phyloP scores from a whole-genome alignment of 2,888 invertebrate species.

The Polyommatus icarus region DNA sequence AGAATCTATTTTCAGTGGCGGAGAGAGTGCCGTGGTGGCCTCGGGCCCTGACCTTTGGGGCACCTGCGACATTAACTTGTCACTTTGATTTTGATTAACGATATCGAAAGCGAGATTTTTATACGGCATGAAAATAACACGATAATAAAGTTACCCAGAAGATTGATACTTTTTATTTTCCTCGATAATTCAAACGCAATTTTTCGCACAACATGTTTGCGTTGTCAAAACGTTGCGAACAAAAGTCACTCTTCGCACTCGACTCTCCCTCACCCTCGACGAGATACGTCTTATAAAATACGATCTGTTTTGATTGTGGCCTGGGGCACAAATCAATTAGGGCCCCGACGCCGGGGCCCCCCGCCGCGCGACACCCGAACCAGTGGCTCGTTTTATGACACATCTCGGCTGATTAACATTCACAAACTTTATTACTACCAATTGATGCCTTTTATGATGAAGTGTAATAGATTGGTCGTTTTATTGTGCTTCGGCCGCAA shows the following conservation, averaged over 20 bases:
- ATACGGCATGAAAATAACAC: background rate
- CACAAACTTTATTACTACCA: slow-evolving; percentile 74
- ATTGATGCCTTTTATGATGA: slow-evolving; percentile 54
- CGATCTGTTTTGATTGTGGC: slow-evolving; percentile 82
- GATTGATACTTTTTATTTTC: background rate
- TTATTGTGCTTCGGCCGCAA: slow-evolving; percentile 42
- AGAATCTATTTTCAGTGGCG: slow-evolving; percentile 22
- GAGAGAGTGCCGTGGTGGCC: slow-evolving; percentile 13
- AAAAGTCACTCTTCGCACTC: slow-evolving; percentile 39
- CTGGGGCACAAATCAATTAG: slow-evolving; percentile 82
- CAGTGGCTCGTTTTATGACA: slow-evolving; percentile 81
- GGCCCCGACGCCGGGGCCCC: slow-evolving; percentile 64
- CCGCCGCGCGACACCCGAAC: slow-evolving; percentile 72
- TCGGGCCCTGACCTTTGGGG: slow-evolving; percentile 3
- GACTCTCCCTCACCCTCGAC: slow-evolving; percentile 51
- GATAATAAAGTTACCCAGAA: background rate
- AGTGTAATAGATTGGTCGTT: slow-evolving; percentile 52
- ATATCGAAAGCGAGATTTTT: slow-evolving; percentile 12
- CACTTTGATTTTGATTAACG: slow-evolving; percentile 19
- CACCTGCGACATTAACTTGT: slow-evolving; percentile 12
- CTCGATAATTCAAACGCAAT: background rate
- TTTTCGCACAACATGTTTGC: background rate
- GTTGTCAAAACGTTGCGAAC: slow-evolving; percentile 4
- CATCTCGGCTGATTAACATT: slow-evolving; percentile 79
- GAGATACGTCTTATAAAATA: slow-evolving; percentile 78